Evolutionary conservation across 2,797 vertebrate genomes (phyloP).

Genomic region (Lepilemur septentrionalis): DNA sequence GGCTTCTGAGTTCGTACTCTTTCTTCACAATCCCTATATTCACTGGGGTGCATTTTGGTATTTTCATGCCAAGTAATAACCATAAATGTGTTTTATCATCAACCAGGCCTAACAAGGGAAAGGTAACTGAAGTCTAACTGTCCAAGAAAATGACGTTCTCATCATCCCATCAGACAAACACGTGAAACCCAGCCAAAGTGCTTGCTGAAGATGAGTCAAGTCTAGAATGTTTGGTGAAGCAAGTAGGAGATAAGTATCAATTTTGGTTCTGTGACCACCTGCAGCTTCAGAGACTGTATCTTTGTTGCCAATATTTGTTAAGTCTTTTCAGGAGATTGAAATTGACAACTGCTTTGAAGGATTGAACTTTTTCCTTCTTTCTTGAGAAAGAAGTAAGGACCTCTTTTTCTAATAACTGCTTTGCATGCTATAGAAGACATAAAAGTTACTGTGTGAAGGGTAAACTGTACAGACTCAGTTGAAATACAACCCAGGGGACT

Average conservation of each 20-base stretch:
- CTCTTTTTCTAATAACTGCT: neutral
- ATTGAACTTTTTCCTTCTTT: neutral
- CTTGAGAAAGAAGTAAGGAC: neutral
- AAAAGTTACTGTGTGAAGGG: neutral
- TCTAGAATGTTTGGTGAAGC: neutral
- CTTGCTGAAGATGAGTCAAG: neutral
- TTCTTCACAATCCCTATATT: neutral
- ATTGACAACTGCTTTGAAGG: neutral
- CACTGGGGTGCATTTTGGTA: neutral
- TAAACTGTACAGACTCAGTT: neutral
- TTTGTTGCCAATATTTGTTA: neutral
- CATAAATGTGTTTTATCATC: neutral
- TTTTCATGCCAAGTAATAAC: neutral
- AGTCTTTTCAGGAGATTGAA: neutral
- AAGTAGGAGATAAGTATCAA: neutral
- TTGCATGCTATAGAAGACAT: accelerated
- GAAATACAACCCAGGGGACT: neutral
- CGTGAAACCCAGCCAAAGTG: neutral
- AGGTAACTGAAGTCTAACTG: neutral
- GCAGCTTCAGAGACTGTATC: neutral
- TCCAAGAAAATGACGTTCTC: neutral
- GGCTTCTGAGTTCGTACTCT: neutral
- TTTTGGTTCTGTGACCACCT: neutral
- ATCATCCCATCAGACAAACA: neutral
- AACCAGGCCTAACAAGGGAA: neutral